A percentile compares a stretch with the other conserved stretches of the same genome.
These are phyloP conservation scores for Dipodomys spectabilis DNA, from an alignment of 2,113 vertebrate species.

Conservation along the genomic window DNA sequence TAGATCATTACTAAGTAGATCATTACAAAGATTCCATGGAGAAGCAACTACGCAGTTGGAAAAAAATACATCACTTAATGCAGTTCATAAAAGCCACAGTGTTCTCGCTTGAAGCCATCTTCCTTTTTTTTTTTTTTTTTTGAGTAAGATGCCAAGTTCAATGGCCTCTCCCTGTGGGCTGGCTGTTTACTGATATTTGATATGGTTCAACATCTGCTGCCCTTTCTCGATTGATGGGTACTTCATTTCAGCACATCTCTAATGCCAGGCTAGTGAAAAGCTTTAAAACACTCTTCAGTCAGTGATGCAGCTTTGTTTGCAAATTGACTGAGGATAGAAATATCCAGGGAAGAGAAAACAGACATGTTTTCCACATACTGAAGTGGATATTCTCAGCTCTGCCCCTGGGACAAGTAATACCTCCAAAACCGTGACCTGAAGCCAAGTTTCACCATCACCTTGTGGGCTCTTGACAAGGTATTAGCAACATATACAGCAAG, in stretches of 20 bases:
- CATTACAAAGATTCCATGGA: constrained; percentile 5
- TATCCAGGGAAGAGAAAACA: not conserved
- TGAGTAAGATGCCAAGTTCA: constrained; percentile 47
- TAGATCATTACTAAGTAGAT: not conserved
- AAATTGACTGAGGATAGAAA: not conserved
- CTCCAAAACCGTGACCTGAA: not conserved
- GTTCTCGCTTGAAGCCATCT: constrained; percentile 35
- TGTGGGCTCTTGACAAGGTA: not conserved
- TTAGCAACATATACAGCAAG: too few species aligned
- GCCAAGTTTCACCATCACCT: not conserved
- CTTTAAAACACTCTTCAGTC: constrained; percentile 2
- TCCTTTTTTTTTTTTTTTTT: constrained; percentile 29
- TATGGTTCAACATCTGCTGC: constrained; percentile 70
- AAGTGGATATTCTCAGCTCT: not conserved
- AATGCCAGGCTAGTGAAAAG: constrained; percentile 32
- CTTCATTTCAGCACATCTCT: constrained; percentile 55
- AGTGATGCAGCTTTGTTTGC: not conserved
- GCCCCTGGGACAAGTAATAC: not conserved
- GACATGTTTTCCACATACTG: not conserved
- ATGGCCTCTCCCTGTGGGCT: constrained; percentile 53
- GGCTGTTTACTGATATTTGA: constrained; percentile 76
- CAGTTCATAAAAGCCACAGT: constrained; percentile 36
- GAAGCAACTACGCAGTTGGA: not conserved
- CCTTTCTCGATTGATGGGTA: constrained; percentile 54
- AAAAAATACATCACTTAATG: not conserved